These are phyloP conservation scores for Leptinotarsa haldemani DNA, from an alignment of 2,888 invertebrate genomes.

Conservation along the genomic window DNA sequence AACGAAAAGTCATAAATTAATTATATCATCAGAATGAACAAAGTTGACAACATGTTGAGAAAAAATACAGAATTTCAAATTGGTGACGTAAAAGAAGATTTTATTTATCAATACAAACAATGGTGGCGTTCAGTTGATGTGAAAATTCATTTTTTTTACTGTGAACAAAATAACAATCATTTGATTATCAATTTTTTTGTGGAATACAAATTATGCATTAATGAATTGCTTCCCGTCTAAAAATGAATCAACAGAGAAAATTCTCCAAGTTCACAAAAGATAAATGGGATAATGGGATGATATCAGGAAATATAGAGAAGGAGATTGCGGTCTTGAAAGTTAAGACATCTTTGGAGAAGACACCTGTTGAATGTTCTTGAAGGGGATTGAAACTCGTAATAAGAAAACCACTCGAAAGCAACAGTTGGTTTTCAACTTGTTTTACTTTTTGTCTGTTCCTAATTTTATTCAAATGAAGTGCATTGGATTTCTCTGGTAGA, in stretches of 20 bases:
- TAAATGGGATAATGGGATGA: constrained; percentile 36
- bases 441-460: neutral
- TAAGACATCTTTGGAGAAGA: constrained; percentile 53
- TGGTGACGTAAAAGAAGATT: no score
- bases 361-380: constrained; percentile 54
- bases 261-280: neutral
- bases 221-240: neutral
- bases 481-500: no score
- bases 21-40: no score
- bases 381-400: constrained; percentile 43
- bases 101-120: no score
- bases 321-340: constrained; percentile 45
- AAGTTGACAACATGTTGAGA: no score
- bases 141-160: no score
- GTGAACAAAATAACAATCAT: no score
- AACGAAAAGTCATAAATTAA: no score
- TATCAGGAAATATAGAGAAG: constrained; percentile 39
- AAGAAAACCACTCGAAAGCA: constrained; percentile 37
- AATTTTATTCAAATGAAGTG: no score
- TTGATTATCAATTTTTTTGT: neutral
- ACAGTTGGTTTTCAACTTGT: constrained; percentile 20
- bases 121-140: no score
- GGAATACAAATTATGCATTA: neutral
- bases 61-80: no score
- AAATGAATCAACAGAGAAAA: neutral